Conservation (phyloP, 2,113 vertebrate genomes). For the Anarhynchus alexandrinus region DNA sequence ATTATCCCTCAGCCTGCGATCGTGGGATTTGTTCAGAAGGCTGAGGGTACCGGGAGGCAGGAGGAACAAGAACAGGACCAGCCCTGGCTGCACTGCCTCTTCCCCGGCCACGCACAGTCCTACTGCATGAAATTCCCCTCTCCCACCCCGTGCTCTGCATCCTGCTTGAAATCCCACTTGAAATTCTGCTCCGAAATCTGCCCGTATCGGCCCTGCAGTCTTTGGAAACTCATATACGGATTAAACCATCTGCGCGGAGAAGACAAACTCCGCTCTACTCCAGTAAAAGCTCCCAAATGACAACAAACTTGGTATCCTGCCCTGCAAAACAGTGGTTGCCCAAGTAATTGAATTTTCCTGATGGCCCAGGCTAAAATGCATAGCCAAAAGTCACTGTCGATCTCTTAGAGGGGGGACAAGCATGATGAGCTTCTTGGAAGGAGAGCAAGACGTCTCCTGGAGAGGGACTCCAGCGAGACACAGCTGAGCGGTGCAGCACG, state of each 20-base stretch:
- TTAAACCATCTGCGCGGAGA: neutral
- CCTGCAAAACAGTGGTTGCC: fast-evolving
- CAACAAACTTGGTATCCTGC: neutral
- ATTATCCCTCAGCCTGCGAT: fast-evolving
- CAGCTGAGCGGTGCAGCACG: too few species aligned
- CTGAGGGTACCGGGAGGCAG: neutral
- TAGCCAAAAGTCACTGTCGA: fast-evolving
- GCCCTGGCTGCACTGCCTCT: neutral
- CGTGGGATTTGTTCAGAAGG: fast-evolving
- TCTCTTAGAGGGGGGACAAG: neutral
- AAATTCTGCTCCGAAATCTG: neutral
- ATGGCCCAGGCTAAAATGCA: neutral
- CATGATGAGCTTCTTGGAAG: neutral
- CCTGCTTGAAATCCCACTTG: neutral
- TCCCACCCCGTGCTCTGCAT: fast-evolving
- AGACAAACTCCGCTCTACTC: neutral
- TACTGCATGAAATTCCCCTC: fast-evolving
- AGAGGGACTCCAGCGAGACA: too few species aligned
- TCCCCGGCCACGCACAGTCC: fast-evolving
- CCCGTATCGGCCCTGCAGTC: neutral
- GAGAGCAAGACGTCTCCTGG: fast-evolving
- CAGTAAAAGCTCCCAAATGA: neutral
- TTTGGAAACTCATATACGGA: neutral
- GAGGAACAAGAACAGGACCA: neutral
- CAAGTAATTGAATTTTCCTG: neutral